A percentile compares a stretch with the other conserved stretches of the same genome.
These are phyloP conservation scores for Lacerta viridis DNA, from an alignment of 2,797 vertebrate genomes.

Conservation along the genomic window DNA sequence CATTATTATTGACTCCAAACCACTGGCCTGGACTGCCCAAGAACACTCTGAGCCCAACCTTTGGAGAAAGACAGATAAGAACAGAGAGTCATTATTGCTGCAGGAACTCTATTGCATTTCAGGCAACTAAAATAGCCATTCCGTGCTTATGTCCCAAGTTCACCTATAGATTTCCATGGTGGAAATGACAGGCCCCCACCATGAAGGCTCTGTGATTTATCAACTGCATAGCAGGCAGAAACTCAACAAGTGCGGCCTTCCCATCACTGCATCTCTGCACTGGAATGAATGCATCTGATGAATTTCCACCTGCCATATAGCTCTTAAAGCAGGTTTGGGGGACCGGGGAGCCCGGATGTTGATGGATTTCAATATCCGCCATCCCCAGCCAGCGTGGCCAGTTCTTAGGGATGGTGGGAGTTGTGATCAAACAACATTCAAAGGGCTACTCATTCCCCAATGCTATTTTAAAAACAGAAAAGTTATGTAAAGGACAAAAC, in stretches of 20 bases:
- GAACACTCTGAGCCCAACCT: slow-evolving; percentile 73
- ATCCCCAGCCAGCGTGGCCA: too few relatives aligned
- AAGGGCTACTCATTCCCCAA: too few relatives aligned
- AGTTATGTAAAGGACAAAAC: not conserved
- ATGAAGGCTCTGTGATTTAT: not conserved
- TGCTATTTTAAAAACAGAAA: not conserved
- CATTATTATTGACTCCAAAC: slow-evolving; percentile 70
- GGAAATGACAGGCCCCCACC: not conserved
- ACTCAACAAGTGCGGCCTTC: not conserved
- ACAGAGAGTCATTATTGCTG: not conserved
- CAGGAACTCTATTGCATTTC: not conserved
- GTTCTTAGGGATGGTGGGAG: too few relatives aligned
- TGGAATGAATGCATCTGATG: not conserved
- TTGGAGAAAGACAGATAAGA: slow-evolving; percentile 12
- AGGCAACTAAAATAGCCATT: not conserved
- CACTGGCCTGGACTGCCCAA: slow-evolving; percentile 70
- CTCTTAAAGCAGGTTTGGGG: not conserved
- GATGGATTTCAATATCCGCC: not conserved
- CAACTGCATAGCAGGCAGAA: not conserved
- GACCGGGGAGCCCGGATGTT: not conserved
- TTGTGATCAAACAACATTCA: too few relatives aligned
- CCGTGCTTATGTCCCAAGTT: not conserved
- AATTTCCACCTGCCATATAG: not conserved
- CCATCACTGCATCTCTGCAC: not conserved
- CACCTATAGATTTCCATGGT: not conserved